Evolutionary conservation across 37 sponge, comb jelly and placozoan genomes (phyloP), one percentile per base, ranked within the genome.

Genomic region (Sycon ciliatum): DNA sequence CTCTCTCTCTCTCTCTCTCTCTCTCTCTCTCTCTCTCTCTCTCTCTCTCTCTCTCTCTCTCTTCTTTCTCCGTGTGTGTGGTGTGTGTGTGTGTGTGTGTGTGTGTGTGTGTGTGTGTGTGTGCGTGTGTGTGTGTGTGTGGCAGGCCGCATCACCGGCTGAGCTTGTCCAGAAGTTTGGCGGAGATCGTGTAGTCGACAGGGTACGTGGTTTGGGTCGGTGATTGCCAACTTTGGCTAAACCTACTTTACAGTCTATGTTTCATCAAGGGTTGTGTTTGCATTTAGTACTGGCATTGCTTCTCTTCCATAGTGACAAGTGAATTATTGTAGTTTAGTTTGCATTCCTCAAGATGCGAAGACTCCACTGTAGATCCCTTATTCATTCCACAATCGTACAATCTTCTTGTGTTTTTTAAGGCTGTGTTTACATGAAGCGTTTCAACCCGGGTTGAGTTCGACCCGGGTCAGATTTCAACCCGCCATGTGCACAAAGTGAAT

Each of bases 161-260:
- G 98, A 96, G 58, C 91, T 91, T 65, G 86, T 96, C 18, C 86
- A 71, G 26, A 64, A 77, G 3, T 96, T 76, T 68, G 98, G 89
- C 4, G 98, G 92, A 13, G 82, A 83, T 69, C 26, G 92, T 57
- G 86, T 75, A 18, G 91, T 96, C 28, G 98, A 96, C 61, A 92
- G 85, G 26, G 70, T 38, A 9, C 13, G 40, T 68, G 18, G 54
- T 68, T 61, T 61, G 13, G 28, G 32, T 30, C 32, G 13, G 9
- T 30, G 65, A 20, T 9, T 61, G 16, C n/a, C 32, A 13, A 61
- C n/a, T 61, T 9, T 28, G 28, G 16, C n/a, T 42, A 13, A 42
- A 9, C 49, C 49, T 13, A 42, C 49, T 13, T 13, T 42, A 9
- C 13, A 18, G 13, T 9, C 49, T 42, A 13, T 42, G 49, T 42